Base-by-base conservation (phyloP, 2,113 vertebrate species). In the Himantopus leucocephalus region DNA sequence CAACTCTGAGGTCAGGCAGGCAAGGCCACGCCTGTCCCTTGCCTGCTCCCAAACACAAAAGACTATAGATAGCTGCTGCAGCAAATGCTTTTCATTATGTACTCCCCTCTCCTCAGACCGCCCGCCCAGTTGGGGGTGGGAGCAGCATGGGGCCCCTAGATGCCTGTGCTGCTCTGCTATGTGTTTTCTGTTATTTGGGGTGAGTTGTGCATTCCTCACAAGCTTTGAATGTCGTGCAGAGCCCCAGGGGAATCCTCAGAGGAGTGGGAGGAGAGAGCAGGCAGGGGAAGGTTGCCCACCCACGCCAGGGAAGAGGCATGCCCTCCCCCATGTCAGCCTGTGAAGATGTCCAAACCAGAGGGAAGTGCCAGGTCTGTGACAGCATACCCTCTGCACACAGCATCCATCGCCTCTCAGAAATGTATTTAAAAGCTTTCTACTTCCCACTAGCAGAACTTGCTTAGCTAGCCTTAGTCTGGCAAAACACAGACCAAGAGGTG, bases 131-230 rank as follows among this genome's bases (percentile, higher is more conserved):
- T 2, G 35, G 6, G 50, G 53, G 34, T 70, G 87, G 94, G 84
- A 84, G 73, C 64, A 90, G 68, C 35, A 9, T 52, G 95, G 78
- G 88, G 80, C 76, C 93, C 92, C 35, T 5, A 32, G 53, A 37
- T 55, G 75, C 80, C 77, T 29, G 41, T 32, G 81, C 85, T 50
- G 84, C 67, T 76, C 92, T 48, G 75, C 58, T 75, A 27, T 9
- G 55, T 86, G 72, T 76, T 92, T 91, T 94, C 80, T 77, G 73
- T 94, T 91, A 82, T 63, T 87, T 63, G 85, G 92, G 88, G 90
- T 39, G 85, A 93, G 94, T 5, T 63, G n/a, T 14, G 16, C 85
- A 82, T 95, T 92, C 94, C 85, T 92, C 66, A 47, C 62, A 29
- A 35, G 90, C 76, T 93, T 30, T 22, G 39, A 12, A 64, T 85